These are phyloP conservation scores for Neomorphus geoffroyi DNA, from an alignment of 2,797 vertebrate genomes.

Conservation along the genomic window DNA sequence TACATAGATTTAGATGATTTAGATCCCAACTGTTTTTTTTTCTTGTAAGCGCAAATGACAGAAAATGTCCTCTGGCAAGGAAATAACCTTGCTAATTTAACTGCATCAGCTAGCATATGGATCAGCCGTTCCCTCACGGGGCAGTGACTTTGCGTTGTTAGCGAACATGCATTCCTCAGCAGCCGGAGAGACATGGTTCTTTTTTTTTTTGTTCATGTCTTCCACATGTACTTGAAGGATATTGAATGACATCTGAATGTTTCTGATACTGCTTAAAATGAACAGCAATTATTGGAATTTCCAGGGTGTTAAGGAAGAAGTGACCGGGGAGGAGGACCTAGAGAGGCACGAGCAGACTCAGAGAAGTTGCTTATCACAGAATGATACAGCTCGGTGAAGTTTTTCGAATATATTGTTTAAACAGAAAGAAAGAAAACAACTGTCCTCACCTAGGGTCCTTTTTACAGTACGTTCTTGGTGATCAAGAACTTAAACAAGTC, in stretches of 20 bases:
- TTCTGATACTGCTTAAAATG: constrained; percentile 29
- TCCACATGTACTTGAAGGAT: not conserved
- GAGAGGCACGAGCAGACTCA: not conserved
- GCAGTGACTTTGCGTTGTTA: not conserved
- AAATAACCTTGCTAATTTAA: constrained; percentile 9
- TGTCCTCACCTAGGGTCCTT: not conserved
- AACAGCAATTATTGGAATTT: not conserved
- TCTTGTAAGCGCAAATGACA: not conserved
- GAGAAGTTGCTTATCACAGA: not conserved
- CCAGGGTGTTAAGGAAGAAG: not conserved
- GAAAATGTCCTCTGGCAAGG: not conserved
- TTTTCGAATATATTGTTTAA: not conserved
- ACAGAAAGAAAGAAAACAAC: not conserved
- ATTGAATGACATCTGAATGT: not conserved
- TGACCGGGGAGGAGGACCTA: not conserved
- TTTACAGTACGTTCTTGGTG: not conserved
- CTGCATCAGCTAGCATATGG: not conserved
- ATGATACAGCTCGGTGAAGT: not conserved
- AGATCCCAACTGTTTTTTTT: not conserved
- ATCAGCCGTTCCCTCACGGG: not conserved
- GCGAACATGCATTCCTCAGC: not conserved
- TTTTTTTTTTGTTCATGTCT: not conserved
- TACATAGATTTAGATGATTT: not conserved
- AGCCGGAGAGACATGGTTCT: not conserved
- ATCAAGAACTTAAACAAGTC: not conserved